A percentile compares a stretch with the other conserved stretches of the same genome.
Conservation (phyloP, 2,797 vertebrate genomes). For the Sorex maritimensis region DNA sequence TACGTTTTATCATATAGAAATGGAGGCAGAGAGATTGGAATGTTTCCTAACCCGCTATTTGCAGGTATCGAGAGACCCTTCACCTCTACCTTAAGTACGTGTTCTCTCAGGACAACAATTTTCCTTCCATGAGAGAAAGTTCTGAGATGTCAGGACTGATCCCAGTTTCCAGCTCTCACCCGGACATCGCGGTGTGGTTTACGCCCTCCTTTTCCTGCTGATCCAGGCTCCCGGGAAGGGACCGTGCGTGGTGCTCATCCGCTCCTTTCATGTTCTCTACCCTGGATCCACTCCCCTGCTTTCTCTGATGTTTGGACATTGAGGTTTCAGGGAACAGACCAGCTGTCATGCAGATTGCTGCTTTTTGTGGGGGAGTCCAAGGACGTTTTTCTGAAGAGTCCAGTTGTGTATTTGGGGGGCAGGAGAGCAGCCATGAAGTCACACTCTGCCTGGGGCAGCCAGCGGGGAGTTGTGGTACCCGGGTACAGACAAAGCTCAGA, state of each 20-base stretch:
- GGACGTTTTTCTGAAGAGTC: not conserved
- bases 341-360: not conserved
- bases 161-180: not conserved
- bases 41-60: constrained; percentile 49
- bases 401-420: not conserved
- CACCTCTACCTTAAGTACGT: constrained; percentile 7
- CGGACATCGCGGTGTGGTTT: constrained; percentile 17
- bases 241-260: not conserved
- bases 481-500: not conserved
- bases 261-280: not conserved
- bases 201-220: not conserved
- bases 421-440: not conserved
- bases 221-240: constrained; percentile 42
- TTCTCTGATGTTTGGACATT: constrained; percentile 11
- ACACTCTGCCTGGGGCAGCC: rapidly evolving
- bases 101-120: constrained; percentile 21
- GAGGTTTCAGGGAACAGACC: constrained; percentile 21
- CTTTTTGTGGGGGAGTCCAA: not conserved
- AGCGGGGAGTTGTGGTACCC: too few relatives aligned
- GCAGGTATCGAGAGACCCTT: constrained; percentile 14
- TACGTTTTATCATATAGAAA: not conserved
- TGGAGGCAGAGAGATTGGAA: not conserved
- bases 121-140: constrained; percentile 1
- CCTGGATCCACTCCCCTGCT: not conserved
- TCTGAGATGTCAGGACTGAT: too few relatives aligned